These are phyloP conservation scores for Steinernema scapterisci DNA, from an alignment of 2,888 invertebrate genomes.

Conservation along the genomic window DNA sequence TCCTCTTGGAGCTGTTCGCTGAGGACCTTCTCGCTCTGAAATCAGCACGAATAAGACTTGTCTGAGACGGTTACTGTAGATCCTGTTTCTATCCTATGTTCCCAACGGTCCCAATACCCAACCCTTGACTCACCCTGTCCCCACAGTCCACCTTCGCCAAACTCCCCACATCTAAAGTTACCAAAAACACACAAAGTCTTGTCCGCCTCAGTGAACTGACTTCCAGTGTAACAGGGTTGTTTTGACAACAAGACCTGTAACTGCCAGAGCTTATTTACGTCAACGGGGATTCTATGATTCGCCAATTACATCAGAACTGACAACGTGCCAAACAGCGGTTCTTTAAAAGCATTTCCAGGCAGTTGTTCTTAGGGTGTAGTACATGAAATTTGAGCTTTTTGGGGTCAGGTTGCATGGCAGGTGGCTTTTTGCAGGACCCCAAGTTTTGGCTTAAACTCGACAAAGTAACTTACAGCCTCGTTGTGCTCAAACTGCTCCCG, in stretches of 20 bases:
- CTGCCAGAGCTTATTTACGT: too few relatives aligned
- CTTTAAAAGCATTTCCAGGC: slow-evolving; percentile 5
- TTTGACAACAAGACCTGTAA: too few relatives aligned
- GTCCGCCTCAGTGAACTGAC: too few relatives aligned
- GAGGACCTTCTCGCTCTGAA: slow-evolving; percentile 66
- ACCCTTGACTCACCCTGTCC: slow-evolving; percentile 4
- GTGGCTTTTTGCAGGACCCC: too few relatives aligned
- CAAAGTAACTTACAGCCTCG: slow-evolving; percentile 77
- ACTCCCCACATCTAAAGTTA: too few relatives aligned
- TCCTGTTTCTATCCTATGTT: neutral
- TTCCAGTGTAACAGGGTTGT: too few relatives aligned
- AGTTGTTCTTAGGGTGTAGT: neutral
- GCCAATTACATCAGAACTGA: too few relatives aligned
- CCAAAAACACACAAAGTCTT: too few relatives aligned
- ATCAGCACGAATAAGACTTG: slow-evolving; percentile 14
- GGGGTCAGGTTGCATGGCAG: too few relatives aligned
- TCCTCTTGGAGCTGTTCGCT: slow-evolving; percentile 87
- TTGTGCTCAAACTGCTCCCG: slow-evolving; percentile 78
- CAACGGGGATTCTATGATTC: too few relatives aligned
- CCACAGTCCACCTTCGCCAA: too few relatives aligned
- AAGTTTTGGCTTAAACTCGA: neutral
- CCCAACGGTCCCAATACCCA: neutral
- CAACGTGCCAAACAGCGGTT: neutral
- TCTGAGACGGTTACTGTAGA: neutral
- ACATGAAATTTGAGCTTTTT: neutral